A percentile compares a stretch with the other conserved stretches of the same genome.
phyloP scores from a whole-genome alignment of 2,113 vertebrate genomes.

The Thunnus maccoyii region DNA sequence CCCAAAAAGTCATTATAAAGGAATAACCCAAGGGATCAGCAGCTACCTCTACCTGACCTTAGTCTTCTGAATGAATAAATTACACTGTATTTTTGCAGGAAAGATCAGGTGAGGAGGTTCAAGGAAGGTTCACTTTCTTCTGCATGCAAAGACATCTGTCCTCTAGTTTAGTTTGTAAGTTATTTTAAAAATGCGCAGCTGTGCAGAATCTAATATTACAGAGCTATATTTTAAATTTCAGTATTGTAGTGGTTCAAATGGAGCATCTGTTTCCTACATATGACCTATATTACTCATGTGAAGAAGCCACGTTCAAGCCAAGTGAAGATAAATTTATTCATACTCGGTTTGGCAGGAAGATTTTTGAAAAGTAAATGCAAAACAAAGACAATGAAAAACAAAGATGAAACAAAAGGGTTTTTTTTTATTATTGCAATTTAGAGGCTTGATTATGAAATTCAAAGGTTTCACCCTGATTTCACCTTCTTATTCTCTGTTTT shows the following conservation, averaged over 20 bases:
- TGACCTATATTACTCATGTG: conserved; percentile 29
- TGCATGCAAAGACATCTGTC: conserved; percentile 14
- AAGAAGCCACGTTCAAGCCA: conserved; percentile 1
- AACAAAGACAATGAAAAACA: conserved; percentile 34
- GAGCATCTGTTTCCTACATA: neutral
- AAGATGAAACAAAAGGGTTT: conserved; percentile 42
- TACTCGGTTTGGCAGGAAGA: neutral
- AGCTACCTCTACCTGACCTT: conserved; percentile 49
- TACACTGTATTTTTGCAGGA: conserved; percentile 37
- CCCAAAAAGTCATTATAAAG: conserved; percentile 65
- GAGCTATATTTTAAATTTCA: neutral
- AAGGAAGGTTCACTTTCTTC: neutral
- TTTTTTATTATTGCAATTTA: conserved; percentile 21
- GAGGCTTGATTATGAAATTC: conserved; percentile 33
- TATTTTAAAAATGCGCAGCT: neutral
- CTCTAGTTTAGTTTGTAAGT: neutral
- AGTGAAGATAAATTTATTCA: conserved; percentile 1
- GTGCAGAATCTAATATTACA: neutral
- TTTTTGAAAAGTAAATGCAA: conserved; percentile 18
- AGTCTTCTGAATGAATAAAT: conserved; percentile 60
- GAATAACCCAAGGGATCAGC: conserved; percentile 45
- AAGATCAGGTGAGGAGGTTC: conserved; percentile 39
- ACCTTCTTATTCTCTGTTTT: conserved; percentile 64
- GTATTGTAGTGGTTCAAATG: neutral
- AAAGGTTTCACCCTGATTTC: conserved; percentile 53